A percentile compares a stretch with the other conserved stretches of the same genome.
Conservation (phyloP, 1,140 invertebrate species). For the Drosophila navojoa region DNA sequence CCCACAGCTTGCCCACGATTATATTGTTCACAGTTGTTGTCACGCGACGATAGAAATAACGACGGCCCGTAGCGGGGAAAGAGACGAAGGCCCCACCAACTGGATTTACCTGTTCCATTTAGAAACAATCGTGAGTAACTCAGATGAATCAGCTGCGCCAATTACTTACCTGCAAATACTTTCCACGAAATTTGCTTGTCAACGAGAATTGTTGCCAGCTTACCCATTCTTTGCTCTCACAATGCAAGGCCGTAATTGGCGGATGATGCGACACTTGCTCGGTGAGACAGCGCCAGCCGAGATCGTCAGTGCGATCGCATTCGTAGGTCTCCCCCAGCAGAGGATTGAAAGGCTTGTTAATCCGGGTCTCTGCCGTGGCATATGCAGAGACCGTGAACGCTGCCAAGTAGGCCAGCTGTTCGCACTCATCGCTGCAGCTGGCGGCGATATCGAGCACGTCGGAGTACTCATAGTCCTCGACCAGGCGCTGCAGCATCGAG, state of each 20-base stretch:
- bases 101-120: conserved; percentile 89
- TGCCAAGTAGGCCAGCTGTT: conserved; percentile 97
- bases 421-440: conserved; percentile 91
- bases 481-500: conserved; percentile 98
- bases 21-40: conserved; percentile 99
- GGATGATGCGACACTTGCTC: conserved; percentile 99
- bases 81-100: conserved; percentile 93
- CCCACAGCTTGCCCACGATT: conserved; percentile 99
- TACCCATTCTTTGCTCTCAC: conserved; percentile 95
- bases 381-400: conserved; percentile 98
- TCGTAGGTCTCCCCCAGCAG: conserved; percentile 97
- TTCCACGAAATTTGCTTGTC: conserved; percentile 99
- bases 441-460: conserved; percentile 94
- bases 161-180: conserved; percentile 91
- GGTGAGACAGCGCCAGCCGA: conserved; percentile 96
- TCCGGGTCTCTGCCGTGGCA: conserved; percentile 92
- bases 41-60: conserved; percentile 99
- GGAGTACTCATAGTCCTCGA: conserved; percentile 99
- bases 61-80: conserved; percentile 90
- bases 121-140: background rate
- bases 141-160: background rate
- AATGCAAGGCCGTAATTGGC: conserved; percentile 96
- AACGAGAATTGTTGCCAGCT: conserved; percentile 99
- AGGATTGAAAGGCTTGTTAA: conserved; percentile 91
- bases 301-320: conserved; percentile 97